Conservation (phyloP, 2,797 vertebrate genomes). For the Antennarius maculatus region DNA sequence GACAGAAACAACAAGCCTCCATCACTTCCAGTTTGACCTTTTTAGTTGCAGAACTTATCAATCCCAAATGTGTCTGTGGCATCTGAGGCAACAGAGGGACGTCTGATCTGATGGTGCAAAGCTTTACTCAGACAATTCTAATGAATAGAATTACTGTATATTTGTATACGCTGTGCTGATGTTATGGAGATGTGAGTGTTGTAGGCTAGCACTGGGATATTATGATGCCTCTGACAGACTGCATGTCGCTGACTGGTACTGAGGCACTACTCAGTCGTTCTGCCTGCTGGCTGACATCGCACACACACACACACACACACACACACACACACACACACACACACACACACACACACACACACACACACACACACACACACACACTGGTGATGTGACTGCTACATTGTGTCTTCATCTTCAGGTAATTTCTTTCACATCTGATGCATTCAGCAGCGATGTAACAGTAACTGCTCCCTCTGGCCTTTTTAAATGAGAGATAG, state of each 20-base stretch:
- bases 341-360: too few relatives aligned
- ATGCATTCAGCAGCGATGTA: not conserved
- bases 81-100: too few relatives aligned
- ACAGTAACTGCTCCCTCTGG: not conserved
- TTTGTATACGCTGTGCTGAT: not conserved
- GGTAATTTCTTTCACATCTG: not conserved
- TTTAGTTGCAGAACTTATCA: not conserved
- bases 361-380: not conserved
- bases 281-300: constrained; percentile 56
- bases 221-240: constrained; percentile 36
- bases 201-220: constrained; percentile 2
- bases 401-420: constrained; percentile 6
- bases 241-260: constrained; percentile 70
- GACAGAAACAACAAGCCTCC: constrained; percentile 34
- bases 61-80: not conserved
- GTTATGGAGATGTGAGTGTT: not conserved
- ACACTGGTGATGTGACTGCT: not conserved
- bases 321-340: too few relatives aligned
- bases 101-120: not conserved
- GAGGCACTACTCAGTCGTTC: constrained; percentile 54
- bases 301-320: not conserved
- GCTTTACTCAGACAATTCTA: not conserved
- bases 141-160: not conserved
- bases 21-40: constrained; percentile 43
- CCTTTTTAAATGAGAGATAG: not conserved